A percentile compares a stretch with the other conserved stretches of the same genome.
These are phyloP conservation scores for Atherix ibis DNA, from an alignment of 2,888 invertebrate species.

Conservation along the genomic window DNA sequence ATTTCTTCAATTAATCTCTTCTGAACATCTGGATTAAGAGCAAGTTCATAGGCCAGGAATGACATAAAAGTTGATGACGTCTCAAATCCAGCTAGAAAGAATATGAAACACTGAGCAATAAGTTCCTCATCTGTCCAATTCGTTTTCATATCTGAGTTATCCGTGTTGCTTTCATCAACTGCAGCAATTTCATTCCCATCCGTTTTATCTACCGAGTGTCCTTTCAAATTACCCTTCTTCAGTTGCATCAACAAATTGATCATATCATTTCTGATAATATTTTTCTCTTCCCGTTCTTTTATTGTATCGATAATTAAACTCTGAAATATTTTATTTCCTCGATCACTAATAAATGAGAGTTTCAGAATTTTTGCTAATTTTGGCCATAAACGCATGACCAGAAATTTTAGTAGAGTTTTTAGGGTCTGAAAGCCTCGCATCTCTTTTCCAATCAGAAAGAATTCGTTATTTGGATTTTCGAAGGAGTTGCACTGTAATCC, in stretches of 20 bases:
- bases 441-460: constrained; percentile 27
- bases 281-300: constrained; percentile 2
- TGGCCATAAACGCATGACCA: constrained; percentile 2
- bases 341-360: neutral
- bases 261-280: constrained; percentile 4
- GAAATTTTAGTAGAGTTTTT: neutral
- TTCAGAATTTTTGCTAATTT: neutral
- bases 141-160: neutral
- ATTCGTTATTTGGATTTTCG: constrained; percentile 26
- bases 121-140: constrained; percentile 13
- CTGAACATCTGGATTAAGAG: constrained; percentile 37
- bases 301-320: constrained; percentile 7
- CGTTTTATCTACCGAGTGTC: neutral
- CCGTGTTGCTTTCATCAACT: constrained; percentile 1
- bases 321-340: neutral
- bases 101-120: constrained; percentile 21
- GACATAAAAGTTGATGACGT: constrained; percentile 29
- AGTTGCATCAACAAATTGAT: constrained; percentile 7
- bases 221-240: constrained; percentile 3
- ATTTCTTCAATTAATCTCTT: constrained; percentile 35
- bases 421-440: constrained; percentile 2
- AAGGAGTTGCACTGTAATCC: constrained; percentile 36
- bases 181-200: constrained; percentile 2
- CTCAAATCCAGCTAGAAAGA: constrained; percentile 36
- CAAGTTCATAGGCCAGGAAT: constrained; percentile 36